Evolutionary conservation across 2,797 vertebrate genomes (phyloP), one percentile per base, ranked within the genome.

Genomic region (Fistularia tabacaria): DNA sequence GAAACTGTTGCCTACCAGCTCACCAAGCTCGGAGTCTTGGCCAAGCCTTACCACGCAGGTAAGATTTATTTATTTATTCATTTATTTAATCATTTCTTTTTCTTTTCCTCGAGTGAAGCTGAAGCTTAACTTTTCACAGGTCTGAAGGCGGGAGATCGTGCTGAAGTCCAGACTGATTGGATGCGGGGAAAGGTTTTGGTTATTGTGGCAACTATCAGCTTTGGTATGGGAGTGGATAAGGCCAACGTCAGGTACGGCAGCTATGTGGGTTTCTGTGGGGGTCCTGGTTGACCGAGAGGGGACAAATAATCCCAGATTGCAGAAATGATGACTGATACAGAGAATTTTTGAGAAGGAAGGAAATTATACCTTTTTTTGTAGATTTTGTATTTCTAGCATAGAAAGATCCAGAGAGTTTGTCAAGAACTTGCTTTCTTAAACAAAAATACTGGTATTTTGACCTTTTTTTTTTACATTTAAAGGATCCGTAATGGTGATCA

Each of bases 141-240:
- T 43, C 77, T 99, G 65, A 99, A 96, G 79, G 25, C 89, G 14
- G 82, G 67, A 10, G 95, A 98, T 61, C 93, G 96, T 51, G 92
- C 90, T 0, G 88, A 85, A 54, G 81, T 86, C 8, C 96, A 99
- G 88, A 93, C 83, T 36, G 94, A 98, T 9, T 99, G 97, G 97
- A 99, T 97, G 96, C 89, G 93, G 58, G 94, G 92, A 54, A 94
- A 91, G 64, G 91, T 97, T 54, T 87, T 92, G 49, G 92, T 99
- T 12, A 99, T 99, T 66, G 96, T 96, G 39, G 97, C 96, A 52
- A 99, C 97, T 48, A 94, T 99, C 81, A 99, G 96, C 82, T 99
- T 99, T 71, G 96, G 97, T 14, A 99, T 99, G 97, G 97, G 97
- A 47, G 93, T 99, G 42, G 97, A 99, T 89, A 99, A 99, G 84